These are phyloP conservation scores for Myotis davidii DNA, from an alignment of 2,113 vertebrate genomes.

Conservation along the genomic window DNA sequence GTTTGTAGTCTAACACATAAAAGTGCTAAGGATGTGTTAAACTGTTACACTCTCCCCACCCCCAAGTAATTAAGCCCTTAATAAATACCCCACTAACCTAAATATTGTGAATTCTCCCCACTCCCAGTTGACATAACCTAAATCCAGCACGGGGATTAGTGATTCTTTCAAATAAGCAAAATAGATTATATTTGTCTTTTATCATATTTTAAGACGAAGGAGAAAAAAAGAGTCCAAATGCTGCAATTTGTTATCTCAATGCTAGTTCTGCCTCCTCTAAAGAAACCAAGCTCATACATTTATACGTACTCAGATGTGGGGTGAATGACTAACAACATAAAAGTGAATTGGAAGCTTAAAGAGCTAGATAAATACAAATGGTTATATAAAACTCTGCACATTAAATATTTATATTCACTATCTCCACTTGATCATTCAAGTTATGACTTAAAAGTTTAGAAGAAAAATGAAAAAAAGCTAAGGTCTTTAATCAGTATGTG, in stretches of 20 bases:
- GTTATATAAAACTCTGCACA: slow-evolving; percentile 32
- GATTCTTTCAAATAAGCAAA: slow-evolving; percentile 39
- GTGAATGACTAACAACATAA: neutral
- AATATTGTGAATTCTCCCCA: neutral
- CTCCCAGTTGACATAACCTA: neutral
- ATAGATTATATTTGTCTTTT: neutral
- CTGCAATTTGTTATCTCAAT: neutral
- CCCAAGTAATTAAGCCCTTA: neutral
- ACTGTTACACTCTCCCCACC: neutral
- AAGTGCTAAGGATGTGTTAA: neutral
- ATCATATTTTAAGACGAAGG: neutral
- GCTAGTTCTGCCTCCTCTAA: neutral
- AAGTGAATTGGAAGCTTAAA: slow-evolving; percentile 33
- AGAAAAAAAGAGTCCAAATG: neutral
- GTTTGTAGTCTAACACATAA: neutral
- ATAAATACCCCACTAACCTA: neutral
- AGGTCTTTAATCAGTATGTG: slow-evolving; percentile 26
- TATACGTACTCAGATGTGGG: neutral
- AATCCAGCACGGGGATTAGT: neutral
- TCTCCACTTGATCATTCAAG: neutral
- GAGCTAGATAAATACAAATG: slow-evolving; percentile 27
- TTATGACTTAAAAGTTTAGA: slow-evolving; percentile 40
- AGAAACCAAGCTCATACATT: neutral
- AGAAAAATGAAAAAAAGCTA: slow-evolving; percentile 30
- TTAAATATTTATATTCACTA: slow-evolving; percentile 58